Evolutionary conservation across 2,888 invertebrate species (phyloP), one percentile per base, ranked within the genome.

Genomic region (Cybosia mesomella): DNA sequence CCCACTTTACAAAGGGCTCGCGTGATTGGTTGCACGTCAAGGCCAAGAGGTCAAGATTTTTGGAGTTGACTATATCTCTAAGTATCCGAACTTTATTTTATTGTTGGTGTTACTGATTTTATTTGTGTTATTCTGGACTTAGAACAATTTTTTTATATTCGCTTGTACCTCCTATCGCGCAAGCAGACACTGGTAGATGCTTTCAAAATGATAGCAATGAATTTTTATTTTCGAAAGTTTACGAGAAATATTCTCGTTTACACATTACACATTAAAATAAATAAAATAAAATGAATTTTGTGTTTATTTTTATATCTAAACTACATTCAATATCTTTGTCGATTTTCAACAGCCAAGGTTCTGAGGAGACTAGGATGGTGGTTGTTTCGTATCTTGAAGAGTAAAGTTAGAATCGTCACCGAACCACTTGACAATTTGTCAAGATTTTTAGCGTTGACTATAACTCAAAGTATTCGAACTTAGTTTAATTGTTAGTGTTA

Each of bases 51-150:
- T n/a, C n/a, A n/a, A n/a, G n/a, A n/a, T n/a, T n/a, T n/a, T n/a
- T n/a, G n/a, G n/a, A n/a, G n/a, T n/a, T n/a, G n/a, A n/a, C n/a
- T n/a, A n/a, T n/a, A n/a, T n/a, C n/a, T n/a, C n/a, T n/a, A n/a
- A n/a, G n/a, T n/a, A n/a, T n/a, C n/a, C n/a, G n/a, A n/a, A n/a
- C n/a, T n/a, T 24, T 9, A 43, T n/a, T 28, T 28, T 10, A 49
- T 62, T 66, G 63, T 55, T 62, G 49, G 32, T n/a, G 61, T 66
- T 59, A 54, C 5, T 49, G 54, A 21, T 28, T 39, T 58, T 65
- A 59, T 67, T 72, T 9, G 13, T 68, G 69, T 59, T 15, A 15
- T 32, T 21, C 9, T 21, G 10, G 22, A 32, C 39, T 54, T 49
- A 21, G 32, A 34, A 18, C 5, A 15, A 36, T 9, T 15, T 13